Evolutionary conservation across 2,113 vertebrate species (phyloP), one percentile per base, ranked within the genome.

Genomic region (Cyphomyrus plagiostoma): DNA sequence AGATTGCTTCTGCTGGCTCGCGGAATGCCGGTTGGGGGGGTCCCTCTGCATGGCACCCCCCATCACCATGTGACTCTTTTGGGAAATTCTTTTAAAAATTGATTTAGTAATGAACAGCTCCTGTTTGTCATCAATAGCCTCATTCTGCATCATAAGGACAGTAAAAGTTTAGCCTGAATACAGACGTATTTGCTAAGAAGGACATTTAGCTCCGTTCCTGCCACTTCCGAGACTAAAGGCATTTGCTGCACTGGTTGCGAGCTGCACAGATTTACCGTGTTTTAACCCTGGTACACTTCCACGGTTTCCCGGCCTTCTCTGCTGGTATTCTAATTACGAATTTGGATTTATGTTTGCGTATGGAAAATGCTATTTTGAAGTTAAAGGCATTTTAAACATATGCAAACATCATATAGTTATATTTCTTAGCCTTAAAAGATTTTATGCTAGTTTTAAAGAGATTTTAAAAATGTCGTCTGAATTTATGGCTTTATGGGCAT

Each of bases 31-130:
- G 95, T 95, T 96, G 91, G 95, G 95, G 95, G 95, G 96, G 95
- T 95, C 96, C 95, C 96, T 96, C 96, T 97, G 96, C 96, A 96
- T 96, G 96, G 96, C 97, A 96, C 95, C 96, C 93, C 95, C 96
- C 96, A 21, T 97, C 35, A 94, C 91, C 93, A 35, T 95, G 94
- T 95, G 96, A 96, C 96, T 96, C 95, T 97, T 97, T 97, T 96
- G 96, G 96, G 96, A 97, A 97, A 97, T 97, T 96, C 95, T 97
- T 97, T 96, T 97, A 26, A 30, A 19, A 97, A 98, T 97, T 97
- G 97, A 97, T 97, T 97, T 96, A 96, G 96, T 96, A 96, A 97
- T 98, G 98, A 98, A 97, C 96, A 95, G 96, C 97, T 97, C 96
- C 96, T 96, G 96, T 96, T 94, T 94, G 94, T 95, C 96, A 97